phyloP scores from a whole-genome alignment of 2,113 vertebrate species.

The Cariama cristata region DNA sequence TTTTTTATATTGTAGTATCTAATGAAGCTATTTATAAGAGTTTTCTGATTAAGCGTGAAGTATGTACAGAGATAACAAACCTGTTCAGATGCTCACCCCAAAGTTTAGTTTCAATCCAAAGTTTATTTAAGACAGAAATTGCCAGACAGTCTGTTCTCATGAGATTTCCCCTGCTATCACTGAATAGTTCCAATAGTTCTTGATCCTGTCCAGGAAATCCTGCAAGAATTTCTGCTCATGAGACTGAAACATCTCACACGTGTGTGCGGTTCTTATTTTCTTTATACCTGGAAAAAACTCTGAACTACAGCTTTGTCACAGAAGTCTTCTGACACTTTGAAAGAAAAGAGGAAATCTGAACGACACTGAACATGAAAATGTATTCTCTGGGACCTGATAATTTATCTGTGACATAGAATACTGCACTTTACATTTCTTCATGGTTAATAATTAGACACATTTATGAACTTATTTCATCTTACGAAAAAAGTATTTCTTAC shows the following conservation, averaged over 20 bases:
- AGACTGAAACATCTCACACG: neutral
- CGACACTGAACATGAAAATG: neutral
- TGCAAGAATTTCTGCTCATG: neutral
- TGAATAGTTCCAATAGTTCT: neutral
- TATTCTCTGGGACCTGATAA: neutral
- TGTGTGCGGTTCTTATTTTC: neutral
- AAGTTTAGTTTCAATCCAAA: neutral
- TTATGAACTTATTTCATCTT: neutral
- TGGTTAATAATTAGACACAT: neutral
- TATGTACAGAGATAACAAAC: neutral
- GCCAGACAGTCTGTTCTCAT: neutral
- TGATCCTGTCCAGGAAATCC: neutral
- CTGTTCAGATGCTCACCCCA: neutral
- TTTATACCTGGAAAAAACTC: neutral
- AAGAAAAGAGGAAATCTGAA: neutral
- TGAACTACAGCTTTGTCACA: neutral
- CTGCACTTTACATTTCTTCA: neutral
- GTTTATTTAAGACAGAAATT: neutral
- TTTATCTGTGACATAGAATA: neutral
- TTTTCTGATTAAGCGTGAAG: neutral
- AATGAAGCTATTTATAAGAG: neutral
- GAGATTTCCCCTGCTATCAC: neutral
- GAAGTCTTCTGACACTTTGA: neutral
- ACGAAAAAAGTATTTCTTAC: neutral
- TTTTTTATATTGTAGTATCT: neutral